Base-by-base conservation (phyloP, 2,888 invertebrate genomes). In the Abrostola triplasia region DNA sequence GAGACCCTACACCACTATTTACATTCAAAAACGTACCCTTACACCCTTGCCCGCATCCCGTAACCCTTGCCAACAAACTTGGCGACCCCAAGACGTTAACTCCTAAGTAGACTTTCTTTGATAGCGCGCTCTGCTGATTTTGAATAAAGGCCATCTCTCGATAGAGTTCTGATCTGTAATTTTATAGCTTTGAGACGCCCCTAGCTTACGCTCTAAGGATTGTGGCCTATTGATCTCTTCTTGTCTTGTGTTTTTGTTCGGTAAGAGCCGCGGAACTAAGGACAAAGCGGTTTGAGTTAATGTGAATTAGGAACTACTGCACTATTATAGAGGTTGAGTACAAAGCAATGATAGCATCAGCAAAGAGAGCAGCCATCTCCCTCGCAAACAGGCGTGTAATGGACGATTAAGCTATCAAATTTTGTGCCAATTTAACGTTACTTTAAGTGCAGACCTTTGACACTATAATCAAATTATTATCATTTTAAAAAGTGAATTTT, bases 151-250 rank as follows among this genome's bases (percentile, higher is more conserved):
- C 88, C 91, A 92, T 85, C 83, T 93, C 91, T 93, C 92, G 93
- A 94, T 92, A 89, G 91, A 92, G 91, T 92, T 91, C 88, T 94
- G 94, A 94, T 94, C 94, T 94, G 93, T 94, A 94, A 94, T 94
- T 94, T 94, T 94, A 94, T 94, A 93, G 92, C 92, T 91, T 91
- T 92, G 92, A 92, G 88, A 81, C 87, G 88, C 89, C 91, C 91
- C 86, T 85, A 91, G 91, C 82, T 73, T 75, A 74, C 79, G 79
- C 83, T 82, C 84, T 82, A 78, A 88, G 87, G 88, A 91, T 91
- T 92, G 92, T 86, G 91, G 91, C 88, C 86, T 91, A 91, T 92
- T 88, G 91, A 91, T 90, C 90, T 84, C 79, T 78, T 81, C 84
- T 83, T 84, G 82, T 80, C 80, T 75, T 60, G 60, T 87, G 89